Evolutionary conservation across 2,113 vertebrate genomes (phyloP).

Genomic region (Tragelaphus buxtoni): DNA sequence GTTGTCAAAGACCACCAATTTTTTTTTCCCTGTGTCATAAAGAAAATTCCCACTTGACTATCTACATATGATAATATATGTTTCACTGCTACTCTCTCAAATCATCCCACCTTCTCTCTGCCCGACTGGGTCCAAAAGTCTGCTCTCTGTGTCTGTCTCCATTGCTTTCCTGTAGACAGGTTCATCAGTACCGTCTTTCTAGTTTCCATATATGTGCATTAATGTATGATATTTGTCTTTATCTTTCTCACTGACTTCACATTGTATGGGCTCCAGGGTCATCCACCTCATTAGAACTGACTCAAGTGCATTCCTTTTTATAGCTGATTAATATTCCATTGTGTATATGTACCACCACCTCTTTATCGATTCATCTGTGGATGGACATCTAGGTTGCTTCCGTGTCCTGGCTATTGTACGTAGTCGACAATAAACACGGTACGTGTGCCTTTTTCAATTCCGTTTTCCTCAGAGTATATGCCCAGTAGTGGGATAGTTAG

Average conservation of each 20-base stretch:
- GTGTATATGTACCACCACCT: not conserved
- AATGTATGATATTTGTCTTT: not conserved
- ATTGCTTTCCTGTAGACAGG: not conserved
- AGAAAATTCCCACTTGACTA: not conserved
- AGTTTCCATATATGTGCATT: not conserved
- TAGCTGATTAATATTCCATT: not conserved
- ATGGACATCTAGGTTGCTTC: not conserved
- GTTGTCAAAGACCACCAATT: not conserved
- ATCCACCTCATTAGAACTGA: not conserved
- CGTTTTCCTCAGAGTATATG: not conserved
- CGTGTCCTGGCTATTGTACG: not conserved
- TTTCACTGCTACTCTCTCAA: not conserved
- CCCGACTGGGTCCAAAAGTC: not conserved
- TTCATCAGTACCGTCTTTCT: not conserved
- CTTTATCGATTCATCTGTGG: not conserved
- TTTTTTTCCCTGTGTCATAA: not conserved
- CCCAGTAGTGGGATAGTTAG: not conserved
- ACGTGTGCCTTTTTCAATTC: not conserved
- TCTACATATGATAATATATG: not conserved
- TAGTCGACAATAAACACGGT: not conserved
- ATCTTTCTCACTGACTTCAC: not conserved
- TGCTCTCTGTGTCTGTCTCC: not conserved
- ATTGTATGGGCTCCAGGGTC: not conserved
- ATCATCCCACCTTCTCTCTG: not conserved
- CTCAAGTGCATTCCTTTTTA: not conserved